A percentile compares a stretch with the other conserved stretches of the same genome.
Conservation (phyloP, 2,113 vertebrate genomes). For the Microtus ochrogaster region DNA sequence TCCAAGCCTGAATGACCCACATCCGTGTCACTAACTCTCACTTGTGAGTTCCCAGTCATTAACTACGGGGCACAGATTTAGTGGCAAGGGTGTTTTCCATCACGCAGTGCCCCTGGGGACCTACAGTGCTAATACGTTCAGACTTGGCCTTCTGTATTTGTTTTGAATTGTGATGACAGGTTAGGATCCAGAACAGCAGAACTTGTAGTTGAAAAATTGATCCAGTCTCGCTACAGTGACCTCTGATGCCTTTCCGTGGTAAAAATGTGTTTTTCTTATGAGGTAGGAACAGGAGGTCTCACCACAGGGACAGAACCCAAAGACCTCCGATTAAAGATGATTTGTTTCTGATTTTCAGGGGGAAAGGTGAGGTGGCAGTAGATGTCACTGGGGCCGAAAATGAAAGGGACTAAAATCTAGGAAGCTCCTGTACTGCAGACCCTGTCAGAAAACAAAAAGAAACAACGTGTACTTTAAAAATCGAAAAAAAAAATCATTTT, state of each 20-base stretch:
- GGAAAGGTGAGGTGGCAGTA: not conserved
- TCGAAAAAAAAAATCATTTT: no score
- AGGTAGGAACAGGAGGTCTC: not conserved
- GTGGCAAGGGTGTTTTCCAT: slow-evolving; percentile 4
- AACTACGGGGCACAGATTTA: slow-evolving; percentile 32
- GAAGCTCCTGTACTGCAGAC: not conserved
- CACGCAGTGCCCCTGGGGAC: not conserved
- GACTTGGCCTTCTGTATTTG: not conserved
- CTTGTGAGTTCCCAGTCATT: not conserved
- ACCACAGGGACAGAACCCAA: not conserved
- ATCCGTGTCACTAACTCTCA: not conserved
- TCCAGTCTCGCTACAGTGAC: not conserved
- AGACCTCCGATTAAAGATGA: slow-evolving; percentile 39
- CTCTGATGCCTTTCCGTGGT: not conserved
- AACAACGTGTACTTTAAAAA: no score
- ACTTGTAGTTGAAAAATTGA: slow-evolving; percentile 32
- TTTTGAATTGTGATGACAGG: slow-evolving; percentile 59
- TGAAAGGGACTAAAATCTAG: not conserved
- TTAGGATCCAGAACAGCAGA: slow-evolving; percentile 49
- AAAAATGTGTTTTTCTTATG: slow-evolving; percentile 7
- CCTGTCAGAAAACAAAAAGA: no score
- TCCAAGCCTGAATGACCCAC: not conserved
- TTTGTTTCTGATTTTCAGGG: not conserved
- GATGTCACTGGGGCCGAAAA: not conserved
- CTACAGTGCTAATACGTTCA: not conserved